Evolutionary conservation across 2,113 vertebrate genomes (phyloP).

Genomic region (Ciconia maguari): DNA sequence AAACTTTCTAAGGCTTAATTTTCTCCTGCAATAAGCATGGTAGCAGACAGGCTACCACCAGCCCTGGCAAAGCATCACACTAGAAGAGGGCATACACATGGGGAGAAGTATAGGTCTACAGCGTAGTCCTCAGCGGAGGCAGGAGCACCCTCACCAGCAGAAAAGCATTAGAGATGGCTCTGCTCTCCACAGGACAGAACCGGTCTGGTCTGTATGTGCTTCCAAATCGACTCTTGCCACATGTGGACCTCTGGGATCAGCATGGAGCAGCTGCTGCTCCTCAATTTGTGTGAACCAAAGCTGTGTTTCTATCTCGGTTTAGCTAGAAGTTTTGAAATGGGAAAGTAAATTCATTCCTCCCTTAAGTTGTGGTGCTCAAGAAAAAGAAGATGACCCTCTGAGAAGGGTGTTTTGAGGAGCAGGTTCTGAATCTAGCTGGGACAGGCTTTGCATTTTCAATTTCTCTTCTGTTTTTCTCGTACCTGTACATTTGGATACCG

Average conservation of each 20-base stretch:
- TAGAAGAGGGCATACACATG: neutral
- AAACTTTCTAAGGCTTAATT: neutral
- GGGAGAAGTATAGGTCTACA: neutral
- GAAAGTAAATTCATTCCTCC: neutral
- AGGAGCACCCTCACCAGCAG: neutral
- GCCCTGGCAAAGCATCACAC: neutral
- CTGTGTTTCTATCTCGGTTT: neutral
- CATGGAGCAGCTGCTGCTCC: neutral
- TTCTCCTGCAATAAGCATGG: neutral
- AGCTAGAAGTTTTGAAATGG: neutral
- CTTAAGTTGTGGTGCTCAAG: neutral
- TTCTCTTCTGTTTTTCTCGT: neutral
- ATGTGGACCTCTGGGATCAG: neutral
- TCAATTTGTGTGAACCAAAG: neutral
- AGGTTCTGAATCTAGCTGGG: neutral
- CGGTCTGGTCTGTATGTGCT: fast-evolving
- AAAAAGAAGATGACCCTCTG: neutral
- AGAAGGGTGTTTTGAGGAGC: neutral
- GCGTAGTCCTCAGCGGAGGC: fast-evolving
- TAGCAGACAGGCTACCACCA: neutral
- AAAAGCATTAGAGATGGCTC: fast-evolving
- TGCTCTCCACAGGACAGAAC: neutral
- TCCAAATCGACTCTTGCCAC: fast-evolving
- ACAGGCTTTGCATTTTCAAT: neutral
- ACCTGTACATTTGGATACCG: neutral